phyloP scores from a whole-genome alignment of 2,797 vertebrate species.

The Anguilla pacifica region DNA sequence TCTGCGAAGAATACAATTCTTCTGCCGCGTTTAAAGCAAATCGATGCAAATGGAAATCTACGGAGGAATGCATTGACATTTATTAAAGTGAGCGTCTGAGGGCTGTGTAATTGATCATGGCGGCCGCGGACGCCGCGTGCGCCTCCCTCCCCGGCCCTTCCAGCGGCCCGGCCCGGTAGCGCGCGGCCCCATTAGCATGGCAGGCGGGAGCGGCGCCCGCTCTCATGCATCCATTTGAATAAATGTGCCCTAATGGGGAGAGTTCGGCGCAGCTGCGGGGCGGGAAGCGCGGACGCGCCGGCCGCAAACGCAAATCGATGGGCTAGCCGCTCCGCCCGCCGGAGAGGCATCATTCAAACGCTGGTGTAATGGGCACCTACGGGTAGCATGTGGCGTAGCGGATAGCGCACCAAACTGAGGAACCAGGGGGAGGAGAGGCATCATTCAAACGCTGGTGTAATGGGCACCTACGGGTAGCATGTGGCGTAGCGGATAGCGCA shows the following conservation, averaged over 20 bases:
- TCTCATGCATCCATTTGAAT: conserved; percentile 14
- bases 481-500: background rate
- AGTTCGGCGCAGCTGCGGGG: conserved; percentile 3
- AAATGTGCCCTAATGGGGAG: conserved; percentile 18
- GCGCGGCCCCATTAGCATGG: background rate
- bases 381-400: background rate
- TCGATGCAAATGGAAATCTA: conserved; percentile 71
- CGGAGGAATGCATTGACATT: conserved; percentile 71
- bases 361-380: background rate
- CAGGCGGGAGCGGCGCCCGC: background rate
- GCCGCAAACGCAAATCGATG: background rate
- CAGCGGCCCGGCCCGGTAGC: too few relatives aligned
- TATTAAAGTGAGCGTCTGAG: conserved; percentile 69
- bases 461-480: background rate
- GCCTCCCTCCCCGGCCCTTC: background rate
- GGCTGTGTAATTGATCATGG: conserved; percentile 71
- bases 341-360: background rate
- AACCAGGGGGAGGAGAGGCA: background rate
- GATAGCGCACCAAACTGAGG: background rate
- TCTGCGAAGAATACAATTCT: background rate
- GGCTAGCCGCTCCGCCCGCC: background rate
- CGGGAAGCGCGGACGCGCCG: conserved; percentile 1
- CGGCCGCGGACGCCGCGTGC: conserved; percentile 43
- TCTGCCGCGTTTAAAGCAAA: conserved; percentile 48
- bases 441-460: background rate